These are phyloP conservation scores for Rhorus exstirpatorius DNA, from an alignment of 2,888 invertebrate genomes.

Conservation along the genomic window DNA sequence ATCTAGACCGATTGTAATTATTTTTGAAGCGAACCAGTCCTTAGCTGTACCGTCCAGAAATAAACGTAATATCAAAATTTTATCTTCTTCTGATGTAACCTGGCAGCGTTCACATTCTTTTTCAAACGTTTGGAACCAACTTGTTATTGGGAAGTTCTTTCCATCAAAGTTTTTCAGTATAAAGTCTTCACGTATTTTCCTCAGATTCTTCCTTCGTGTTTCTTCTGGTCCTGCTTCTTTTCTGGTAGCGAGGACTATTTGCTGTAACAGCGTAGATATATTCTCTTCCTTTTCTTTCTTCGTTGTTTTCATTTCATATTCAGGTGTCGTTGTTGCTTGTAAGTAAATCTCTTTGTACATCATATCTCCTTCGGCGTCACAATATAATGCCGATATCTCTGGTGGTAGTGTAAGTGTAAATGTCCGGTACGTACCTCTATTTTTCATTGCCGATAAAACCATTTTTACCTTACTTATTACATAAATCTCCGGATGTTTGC, in stretches of 20 bases:
- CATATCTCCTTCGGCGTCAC: slow-evolving; percentile 61
- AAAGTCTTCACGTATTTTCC: slow-evolving; percentile 63
- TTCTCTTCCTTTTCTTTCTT: slow-evolving; percentile 55
- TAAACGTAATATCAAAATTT: slow-evolving; percentile 60
- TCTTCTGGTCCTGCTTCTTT: slow-evolving; percentile 35
- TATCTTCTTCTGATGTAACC: slow-evolving; percentile 60
- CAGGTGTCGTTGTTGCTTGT: slow-evolving; percentile 60
- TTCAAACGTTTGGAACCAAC: slow-evolving; percentile 64
- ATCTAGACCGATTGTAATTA: slow-evolving; percentile 64
- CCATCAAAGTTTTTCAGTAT: slow-evolving; percentile 59
- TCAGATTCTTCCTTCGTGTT: slow-evolving; percentile 51
- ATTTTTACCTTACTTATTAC: slow-evolving; percentile 62
- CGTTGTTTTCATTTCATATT: slow-evolving; percentile 51
- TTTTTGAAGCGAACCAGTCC: slow-evolving; percentile 65
- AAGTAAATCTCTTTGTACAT: slow-evolving; percentile 53
- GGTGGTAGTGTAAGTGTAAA: slow-evolving; percentile 65
- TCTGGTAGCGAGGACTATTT: slow-evolving; percentile 60
- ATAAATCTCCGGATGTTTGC: slow-evolving; percentile 62
- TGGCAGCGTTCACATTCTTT: slow-evolving; percentile 64
- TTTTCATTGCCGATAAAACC: slow-evolving; percentile 62
- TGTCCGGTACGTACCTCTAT: slow-evolving; percentile 60
- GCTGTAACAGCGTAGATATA: slow-evolving; percentile 58
- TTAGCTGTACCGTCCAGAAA: slow-evolving; percentile 62
- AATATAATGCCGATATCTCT: slow-evolving; percentile 56
- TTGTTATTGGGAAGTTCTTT: slow-evolving; percentile 60